Conservation (phyloP, 2,888 invertebrate genomes). For the Ferrisia virgata region DNA sequence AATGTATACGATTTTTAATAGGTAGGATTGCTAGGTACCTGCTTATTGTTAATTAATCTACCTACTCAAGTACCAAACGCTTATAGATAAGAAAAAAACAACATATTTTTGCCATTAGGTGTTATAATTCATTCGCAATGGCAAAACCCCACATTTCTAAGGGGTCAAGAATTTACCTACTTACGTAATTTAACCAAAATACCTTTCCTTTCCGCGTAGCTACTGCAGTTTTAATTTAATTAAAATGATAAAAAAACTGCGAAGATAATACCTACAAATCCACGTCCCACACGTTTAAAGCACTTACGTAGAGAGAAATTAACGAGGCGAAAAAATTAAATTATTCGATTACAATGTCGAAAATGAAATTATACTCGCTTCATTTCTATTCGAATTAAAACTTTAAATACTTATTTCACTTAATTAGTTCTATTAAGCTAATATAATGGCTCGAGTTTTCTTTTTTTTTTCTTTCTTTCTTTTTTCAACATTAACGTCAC, state of each 20-base stretch:
- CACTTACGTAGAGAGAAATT: not conserved
- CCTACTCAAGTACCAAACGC: no score
- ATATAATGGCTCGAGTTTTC: not conserved
- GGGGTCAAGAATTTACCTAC: not conserved
- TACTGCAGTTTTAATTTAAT: not conserved
- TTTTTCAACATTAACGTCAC: not conserved
- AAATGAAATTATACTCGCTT: constrained; percentile 16
- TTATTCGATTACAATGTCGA: constrained; percentile 14
- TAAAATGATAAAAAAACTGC: not conserved
- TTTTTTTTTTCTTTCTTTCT: not conserved
- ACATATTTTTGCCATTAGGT: no score
- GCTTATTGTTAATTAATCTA: no score
- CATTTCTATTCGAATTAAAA: constrained; percentile 16
- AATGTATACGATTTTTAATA: no score
- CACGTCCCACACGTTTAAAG: not conserved
- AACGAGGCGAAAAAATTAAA: constrained; percentile 9
- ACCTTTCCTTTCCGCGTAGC: not conserved
- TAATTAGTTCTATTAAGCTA: constrained; percentile 19
- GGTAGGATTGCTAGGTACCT: no score
- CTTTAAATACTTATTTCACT: constrained; percentile 1
- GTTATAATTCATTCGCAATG: no score
- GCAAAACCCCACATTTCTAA: not conserved
- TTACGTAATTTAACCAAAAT: not conserved
- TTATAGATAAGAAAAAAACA: no score
- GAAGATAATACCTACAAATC: no score